Percentiles rank a stretch among this genome's conserved stretches.
Evolutionary conservation across 1,140 invertebrate genomes (phyloP).

Genomic region (Tribolium madens): DNA sequence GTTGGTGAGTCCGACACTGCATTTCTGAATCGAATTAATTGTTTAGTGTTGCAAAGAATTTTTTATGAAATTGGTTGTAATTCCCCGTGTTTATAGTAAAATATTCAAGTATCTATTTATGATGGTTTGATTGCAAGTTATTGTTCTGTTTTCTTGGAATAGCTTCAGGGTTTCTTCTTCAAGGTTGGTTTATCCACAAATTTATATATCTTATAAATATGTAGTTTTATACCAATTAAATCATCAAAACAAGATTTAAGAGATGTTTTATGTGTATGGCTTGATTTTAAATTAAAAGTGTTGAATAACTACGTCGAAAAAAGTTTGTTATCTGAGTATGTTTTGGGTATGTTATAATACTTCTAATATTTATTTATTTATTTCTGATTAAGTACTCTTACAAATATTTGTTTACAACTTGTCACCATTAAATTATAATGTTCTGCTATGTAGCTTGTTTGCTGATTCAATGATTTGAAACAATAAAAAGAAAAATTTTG

Average conservation of each 20-base stretch:
- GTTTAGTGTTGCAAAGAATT: not conserved
- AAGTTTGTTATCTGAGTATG: not conserved
- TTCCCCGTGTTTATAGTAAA: constrained; percentile 24
- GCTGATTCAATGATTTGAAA: not conserved
- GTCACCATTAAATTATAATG: not conserved
- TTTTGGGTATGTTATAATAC: too few relatives aligned
- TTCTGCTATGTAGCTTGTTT: not conserved
- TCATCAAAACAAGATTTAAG: not conserved
- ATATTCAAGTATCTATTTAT: constrained; percentile 10
- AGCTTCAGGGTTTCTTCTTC: not conserved
- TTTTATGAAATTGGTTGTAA: not conserved
- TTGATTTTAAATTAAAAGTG: not conserved
- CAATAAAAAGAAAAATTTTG: constrained; percentile 7
- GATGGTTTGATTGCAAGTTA: constrained; percentile 30
- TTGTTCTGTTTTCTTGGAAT: constrained; percentile 20
- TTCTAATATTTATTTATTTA: too few relatives aligned
- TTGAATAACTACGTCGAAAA: not conserved
- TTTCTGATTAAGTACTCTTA: not conserved
- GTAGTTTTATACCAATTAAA: constrained; percentile 14
- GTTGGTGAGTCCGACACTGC: not conserved
- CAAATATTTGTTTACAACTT: not conserved
- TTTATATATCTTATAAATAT: constrained; percentile 29
- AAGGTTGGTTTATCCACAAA: constrained; percentile 5
- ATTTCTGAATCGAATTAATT: constrained; percentile 6
- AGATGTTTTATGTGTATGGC: not conserved